Base-by-base conservation (phyloP, 2,888 invertebrate genomes). In the Ornithoptera alexandrae region DNA sequence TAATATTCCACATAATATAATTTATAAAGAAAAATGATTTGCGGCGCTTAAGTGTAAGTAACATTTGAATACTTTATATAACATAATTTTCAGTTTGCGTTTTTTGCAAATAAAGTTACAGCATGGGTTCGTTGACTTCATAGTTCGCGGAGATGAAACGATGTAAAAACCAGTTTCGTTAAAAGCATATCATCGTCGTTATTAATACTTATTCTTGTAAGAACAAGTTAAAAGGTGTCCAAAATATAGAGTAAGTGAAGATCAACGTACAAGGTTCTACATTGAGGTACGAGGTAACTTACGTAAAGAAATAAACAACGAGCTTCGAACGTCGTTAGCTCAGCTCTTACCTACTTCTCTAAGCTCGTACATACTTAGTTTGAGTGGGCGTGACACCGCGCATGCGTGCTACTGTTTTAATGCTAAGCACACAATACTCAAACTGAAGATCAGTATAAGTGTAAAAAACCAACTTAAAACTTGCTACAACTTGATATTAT, bases 351-450 rank as follows among this genome's bases (percentile, higher is more conserved):
- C 24, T 70, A 62, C 56, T 42, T 24, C 17, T 36, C 20, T 58
- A 18, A 46, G 22, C 56, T 30, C 24, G 20, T 50, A 22, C 39
- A 20, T 60, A 53, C 64, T 64, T 39, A 7, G 36, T n/a, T 39
- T 18, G 46, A 67, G 63, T 63, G 70, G 70, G 70, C 66, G 70
- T 70, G 66, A 69, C 62, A 7, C 20, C 50, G 50, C 62, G 62
- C 66, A 69, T 69, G 58, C 69, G 65, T 39, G 42, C 57, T 56
- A 62, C 62, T 53, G 53, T 64, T 64, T 58, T 59, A 30, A 58
- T 24, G 30, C 46, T 66, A 30, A 15, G 56, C 22, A 50, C 18
- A 63, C 17, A 63, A 20, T 22, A 22, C 62, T 56, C 17, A 4
- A 20, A 20, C 5, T 20, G 20, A 50, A 50, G 15, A 62, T 62